Evolutionary conservation across 2,888 invertebrate species (phyloP).

Genomic region (Siphonodentalium dalli): DNA sequence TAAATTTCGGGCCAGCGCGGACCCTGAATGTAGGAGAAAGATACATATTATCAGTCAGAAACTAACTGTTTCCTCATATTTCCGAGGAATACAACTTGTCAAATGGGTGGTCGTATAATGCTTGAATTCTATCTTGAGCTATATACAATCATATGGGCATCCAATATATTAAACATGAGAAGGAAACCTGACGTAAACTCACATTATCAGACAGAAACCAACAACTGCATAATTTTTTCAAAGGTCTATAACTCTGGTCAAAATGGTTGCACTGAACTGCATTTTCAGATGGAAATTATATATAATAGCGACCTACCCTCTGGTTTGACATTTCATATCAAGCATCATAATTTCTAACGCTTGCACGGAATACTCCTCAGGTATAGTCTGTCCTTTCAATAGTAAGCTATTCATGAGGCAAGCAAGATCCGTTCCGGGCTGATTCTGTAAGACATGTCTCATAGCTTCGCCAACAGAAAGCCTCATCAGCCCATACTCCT

Average conservation of each 20-base stretch:
- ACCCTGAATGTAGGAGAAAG: too few species aligned
- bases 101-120: too few species aligned
- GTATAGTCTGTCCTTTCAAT: conserved; percentile 53
- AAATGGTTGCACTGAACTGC: neutral
- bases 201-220: too few species aligned
- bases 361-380: conserved; percentile 62
- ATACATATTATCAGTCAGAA: too few species aligned
- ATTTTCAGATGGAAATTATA: neutral
- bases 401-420: conserved; percentile 51
- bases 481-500: conserved; percentile 61
- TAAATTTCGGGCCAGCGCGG: too few species aligned
- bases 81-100: too few species aligned
- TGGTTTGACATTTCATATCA: conserved; percentile 61
- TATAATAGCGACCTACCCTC: conserved; percentile 51
- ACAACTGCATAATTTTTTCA: neutral
- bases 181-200: too few species aligned
- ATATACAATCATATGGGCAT: too few species aligned
- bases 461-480: conserved; percentile 64
- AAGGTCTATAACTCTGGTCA: neutral
- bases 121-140: too few species aligned
- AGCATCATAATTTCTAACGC: conserved; percentile 59
- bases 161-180: too few species aligned
- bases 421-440: conserved; percentile 57
- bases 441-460: conserved; percentile 51
- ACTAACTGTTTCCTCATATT: too few species aligned